Base-by-base conservation (phyloP, 2,797 vertebrate genomes). In the Nannoperca obscura region DNA sequence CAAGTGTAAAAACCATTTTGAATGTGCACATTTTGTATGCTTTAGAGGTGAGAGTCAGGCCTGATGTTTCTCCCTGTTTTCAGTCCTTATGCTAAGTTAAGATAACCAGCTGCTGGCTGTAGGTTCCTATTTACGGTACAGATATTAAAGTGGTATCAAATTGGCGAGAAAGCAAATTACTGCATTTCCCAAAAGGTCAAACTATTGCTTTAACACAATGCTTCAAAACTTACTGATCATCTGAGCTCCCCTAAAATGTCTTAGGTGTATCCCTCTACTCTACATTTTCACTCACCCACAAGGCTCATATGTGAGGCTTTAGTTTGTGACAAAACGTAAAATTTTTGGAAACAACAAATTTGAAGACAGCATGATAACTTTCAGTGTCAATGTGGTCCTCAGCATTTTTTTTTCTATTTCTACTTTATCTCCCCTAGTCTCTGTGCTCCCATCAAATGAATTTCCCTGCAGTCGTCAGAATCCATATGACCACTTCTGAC, bases 391-490 rank as follows among this genome's bases (percentile, higher is more conserved):
- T 38, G 27, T 58, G 62, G 42, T 72, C 63, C 54, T 50, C 54
- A 20, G 11, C 5, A 27, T 46, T 64, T 50, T 19, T 80, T 47
- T n/a, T 9, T 46, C 24, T 14, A 20, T 57, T n/a, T 81, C 30
- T 20, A 49, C 40, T 81, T 76, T 49, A 76, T 84, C 60, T 72
- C 38, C 3, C 49, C 76, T 71, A 73, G 82, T 83, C 71, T 73
- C 62, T 55, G 34, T 62, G 19, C 47, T 49, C 46, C 69, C 60
- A 81, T 88, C 70, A 57, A 70, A 83, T 79, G 57, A 59, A 57
- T 84, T 81, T 86, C 53, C 75, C 52, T 53, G 52, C 76, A 71
- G 67, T 71, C 86, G 84, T 90, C 78, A 87, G 61, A 81, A 81
- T 84, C 70, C 10, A 55, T 68, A 57, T 7, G 19, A 78, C 66